Conservation (phyloP, 2,113 vertebrate genomes). For the Cyphomyrus discorhynchus region DNA sequence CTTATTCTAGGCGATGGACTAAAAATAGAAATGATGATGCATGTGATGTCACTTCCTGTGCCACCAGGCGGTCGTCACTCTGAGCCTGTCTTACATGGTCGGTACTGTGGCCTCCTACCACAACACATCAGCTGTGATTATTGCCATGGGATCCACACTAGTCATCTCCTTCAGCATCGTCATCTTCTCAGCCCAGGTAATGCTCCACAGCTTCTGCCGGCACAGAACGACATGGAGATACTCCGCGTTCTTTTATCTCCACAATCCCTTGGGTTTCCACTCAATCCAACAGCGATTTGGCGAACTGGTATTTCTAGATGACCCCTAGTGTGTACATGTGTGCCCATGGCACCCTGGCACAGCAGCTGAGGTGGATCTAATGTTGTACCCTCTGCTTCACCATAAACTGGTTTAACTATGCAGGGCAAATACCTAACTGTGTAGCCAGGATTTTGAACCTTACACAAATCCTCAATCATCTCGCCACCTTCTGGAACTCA, state of each 20-base stretch:
- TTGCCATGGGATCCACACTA: constrained; percentile 55
- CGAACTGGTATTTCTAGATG: background rate
- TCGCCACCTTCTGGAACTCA: background rate
- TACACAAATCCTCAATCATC: background rate
- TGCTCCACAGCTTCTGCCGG: background rate
- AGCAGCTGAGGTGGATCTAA: background rate
- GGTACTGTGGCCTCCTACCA: constrained; percentile 59
- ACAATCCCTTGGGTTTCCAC: background rate
- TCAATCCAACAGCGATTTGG: background rate
- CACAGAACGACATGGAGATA: background rate
- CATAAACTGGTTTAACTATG: background rate
- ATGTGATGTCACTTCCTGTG: constrained; percentile 10
- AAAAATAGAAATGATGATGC: background rate
- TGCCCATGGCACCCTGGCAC: background rate
- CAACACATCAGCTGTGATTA: constrained; percentile 49
- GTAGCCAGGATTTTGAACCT: background rate
- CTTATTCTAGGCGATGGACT: background rate
- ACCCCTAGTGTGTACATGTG: background rate
- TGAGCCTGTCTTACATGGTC: constrained; percentile 61
- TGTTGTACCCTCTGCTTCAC: background rate
- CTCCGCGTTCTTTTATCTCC: background rate
- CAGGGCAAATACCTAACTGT: background rate
- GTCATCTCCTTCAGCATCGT: constrained; percentile 53
- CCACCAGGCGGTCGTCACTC: constrained; percentile 48
- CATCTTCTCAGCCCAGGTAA: constrained; percentile 54